Conservation (phyloP, 2,797 vertebrate genomes). For the Perdix hodgsoniae region DNA sequence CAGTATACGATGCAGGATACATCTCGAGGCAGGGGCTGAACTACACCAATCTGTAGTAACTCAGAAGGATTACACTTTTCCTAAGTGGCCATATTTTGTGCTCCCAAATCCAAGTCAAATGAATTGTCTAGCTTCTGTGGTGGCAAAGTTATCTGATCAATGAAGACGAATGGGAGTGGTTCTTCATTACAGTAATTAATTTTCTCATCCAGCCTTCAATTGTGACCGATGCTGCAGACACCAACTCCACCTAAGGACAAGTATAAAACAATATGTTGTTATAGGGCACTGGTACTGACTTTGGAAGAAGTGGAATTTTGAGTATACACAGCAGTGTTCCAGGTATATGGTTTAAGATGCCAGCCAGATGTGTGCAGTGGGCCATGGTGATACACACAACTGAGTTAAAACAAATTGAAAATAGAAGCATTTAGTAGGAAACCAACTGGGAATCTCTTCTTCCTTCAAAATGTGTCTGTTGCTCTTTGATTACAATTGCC, state of each 20-base stretch:
- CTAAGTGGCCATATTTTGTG: background rate
- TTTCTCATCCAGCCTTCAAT: background rate
- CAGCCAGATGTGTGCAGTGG: constrained; percentile 67
- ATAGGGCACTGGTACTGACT: constrained; percentile 10
- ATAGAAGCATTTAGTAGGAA: constrained; percentile 63
- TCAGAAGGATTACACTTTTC: background rate
- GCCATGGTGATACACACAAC: constrained; percentile 60
- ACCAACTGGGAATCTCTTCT: constrained; percentile 56
- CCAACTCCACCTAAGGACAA: background rate
- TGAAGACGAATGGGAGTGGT: constrained; percentile 13
- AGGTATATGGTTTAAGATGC: constrained; percentile 31
- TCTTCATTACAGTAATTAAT: constrained; percentile 10
- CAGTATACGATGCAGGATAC: background rate
- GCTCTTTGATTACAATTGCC: constrained; percentile 72
- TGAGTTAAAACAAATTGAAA: constrained; percentile 67
- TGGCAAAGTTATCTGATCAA: background rate
- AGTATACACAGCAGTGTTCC: constrained; percentile 12
- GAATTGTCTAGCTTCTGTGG: background rate
- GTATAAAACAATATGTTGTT: background rate
- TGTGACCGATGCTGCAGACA: background rate
- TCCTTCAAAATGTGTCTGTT: constrained; percentile 42
- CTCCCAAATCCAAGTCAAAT: constrained; percentile 12
- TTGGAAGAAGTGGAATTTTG: constrained; percentile 45
- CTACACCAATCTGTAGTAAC: background rate
- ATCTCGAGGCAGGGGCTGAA: background rate